Evolutionary conservation across 2,797 vertebrate genomes (phyloP).

Genomic region (Pyrrhura leucotis): DNA sequence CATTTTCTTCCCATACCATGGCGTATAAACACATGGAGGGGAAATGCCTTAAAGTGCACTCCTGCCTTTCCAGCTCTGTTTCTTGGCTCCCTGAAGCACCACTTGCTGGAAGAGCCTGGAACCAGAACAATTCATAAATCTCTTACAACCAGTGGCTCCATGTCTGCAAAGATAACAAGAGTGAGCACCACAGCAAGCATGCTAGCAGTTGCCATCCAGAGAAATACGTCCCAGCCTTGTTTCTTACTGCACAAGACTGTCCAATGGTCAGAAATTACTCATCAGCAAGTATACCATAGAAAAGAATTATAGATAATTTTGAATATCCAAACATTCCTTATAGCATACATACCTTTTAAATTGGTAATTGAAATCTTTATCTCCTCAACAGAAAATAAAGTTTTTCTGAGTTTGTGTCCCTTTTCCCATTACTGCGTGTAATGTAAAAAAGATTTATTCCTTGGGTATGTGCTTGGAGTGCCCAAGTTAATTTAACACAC

Average conservation of each 20-base stretch:
- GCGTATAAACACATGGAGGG: background rate
- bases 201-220: background rate
- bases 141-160: background rate
- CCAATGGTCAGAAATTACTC: background rate
- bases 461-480: background rate
- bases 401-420: background rate
- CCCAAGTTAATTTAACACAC: conserved; percentile 62
- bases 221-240: background rate
- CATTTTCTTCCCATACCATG: background rate
- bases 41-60: background rate
- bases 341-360: background rate
- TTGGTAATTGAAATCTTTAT: background rate
- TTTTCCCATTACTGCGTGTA: background rate
- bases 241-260: background rate
- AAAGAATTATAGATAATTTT: background rate
- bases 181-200: background rate
- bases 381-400: background rate
- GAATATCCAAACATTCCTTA: background rate
- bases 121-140: background rate
- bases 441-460: conserved; percentile 1
- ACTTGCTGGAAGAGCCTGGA: background rate
- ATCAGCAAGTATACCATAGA: background rate
- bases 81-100: background rate
- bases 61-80: background rate
- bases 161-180: background rate